A percentile compares a stretch with the other conserved stretches of the same genome.
Evolutionary conservation across 1,140 invertebrate genomes (phyloP).

Genomic region (Cherax quadricarinatus): DNA sequence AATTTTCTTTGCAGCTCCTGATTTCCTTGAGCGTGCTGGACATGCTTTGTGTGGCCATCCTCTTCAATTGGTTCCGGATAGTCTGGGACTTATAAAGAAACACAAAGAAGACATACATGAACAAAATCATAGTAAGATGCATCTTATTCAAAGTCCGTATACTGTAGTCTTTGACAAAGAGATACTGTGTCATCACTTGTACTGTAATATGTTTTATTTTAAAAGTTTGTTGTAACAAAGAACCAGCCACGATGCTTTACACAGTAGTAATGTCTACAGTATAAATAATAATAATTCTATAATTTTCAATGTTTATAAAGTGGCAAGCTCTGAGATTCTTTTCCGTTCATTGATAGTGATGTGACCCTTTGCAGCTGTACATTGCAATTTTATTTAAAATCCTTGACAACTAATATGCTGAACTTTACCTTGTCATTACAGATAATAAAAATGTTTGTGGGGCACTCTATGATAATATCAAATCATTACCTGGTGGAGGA

Average conservation of each 20-base stretch:
- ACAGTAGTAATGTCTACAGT: no score
- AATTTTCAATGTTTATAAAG: no score
- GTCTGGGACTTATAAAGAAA: neutral
- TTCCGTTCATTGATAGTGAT: no score
- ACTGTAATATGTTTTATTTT: no score
- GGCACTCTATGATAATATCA: constrained; percentile 8
- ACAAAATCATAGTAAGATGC: neutral
- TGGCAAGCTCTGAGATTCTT: no score
- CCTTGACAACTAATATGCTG: neutral
- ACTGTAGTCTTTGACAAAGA: no score
- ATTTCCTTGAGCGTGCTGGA: constrained; percentile 53
- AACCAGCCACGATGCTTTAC: no score
- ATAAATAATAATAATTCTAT: no score
- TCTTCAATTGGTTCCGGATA: constrained; percentile 23
- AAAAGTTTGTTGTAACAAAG: no score
- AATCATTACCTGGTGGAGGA: constrained; percentile 25
- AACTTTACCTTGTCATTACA: neutral
- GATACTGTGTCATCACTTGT: no score
- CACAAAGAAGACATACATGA: neutral
- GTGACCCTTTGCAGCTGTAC: no score
- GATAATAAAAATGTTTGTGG: constrained; percentile 7
- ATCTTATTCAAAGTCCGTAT: no score
- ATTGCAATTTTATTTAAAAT: neutral
- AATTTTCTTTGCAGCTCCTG: constrained; percentile 5
- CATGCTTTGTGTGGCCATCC: constrained; percentile 27